These are phyloP conservation scores for Trichonephila inaurata DNA, from an alignment of 1,140 invertebrate genomes.

Conservation along the genomic window DNA sequence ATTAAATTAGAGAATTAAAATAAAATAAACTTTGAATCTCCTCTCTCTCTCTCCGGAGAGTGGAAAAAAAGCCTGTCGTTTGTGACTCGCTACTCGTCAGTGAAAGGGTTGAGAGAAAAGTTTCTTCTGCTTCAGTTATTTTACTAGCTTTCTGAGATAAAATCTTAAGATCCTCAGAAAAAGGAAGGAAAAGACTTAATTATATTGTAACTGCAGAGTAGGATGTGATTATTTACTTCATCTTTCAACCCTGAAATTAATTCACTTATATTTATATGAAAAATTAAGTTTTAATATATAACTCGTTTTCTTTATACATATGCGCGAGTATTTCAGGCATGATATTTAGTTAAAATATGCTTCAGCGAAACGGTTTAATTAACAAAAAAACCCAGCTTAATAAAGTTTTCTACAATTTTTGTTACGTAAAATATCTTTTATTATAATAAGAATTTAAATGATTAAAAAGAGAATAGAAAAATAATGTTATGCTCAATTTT, in stretches of 20 bases:
- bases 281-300: neutral
- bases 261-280: neutral
- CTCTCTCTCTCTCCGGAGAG: too few relatives aligned
- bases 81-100: conserved; percentile 28
- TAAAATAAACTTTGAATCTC: conserved; percentile 49
- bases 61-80: conserved; percentile 4
- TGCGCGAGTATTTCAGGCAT: too few relatives aligned
- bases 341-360: too few relatives aligned
- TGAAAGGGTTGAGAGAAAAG: conserved; percentile 47
- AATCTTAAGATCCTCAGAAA: neutral
- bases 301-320: too few relatives aligned
- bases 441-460: too few relatives aligned
- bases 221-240: conserved; percentile 24
- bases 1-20: conserved; percentile 63
- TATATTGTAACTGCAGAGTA: conserved; percentile 4
- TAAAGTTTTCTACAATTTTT: too few relatives aligned
- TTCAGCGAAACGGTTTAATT: too few relatives aligned
- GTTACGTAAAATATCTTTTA: too few relatives aligned
- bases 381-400: too few relatives aligned
- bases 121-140: conserved; percentile 29
- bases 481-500: too few relatives aligned
- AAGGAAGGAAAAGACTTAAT: conserved; percentile 16
- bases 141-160: neutral
- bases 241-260: neutral
- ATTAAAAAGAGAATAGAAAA: too few relatives aligned